These are phyloP conservation scores for Megathymus violae DNA, from an alignment of 1,140 invertebrate species.

Conservation along the genomic window DNA sequence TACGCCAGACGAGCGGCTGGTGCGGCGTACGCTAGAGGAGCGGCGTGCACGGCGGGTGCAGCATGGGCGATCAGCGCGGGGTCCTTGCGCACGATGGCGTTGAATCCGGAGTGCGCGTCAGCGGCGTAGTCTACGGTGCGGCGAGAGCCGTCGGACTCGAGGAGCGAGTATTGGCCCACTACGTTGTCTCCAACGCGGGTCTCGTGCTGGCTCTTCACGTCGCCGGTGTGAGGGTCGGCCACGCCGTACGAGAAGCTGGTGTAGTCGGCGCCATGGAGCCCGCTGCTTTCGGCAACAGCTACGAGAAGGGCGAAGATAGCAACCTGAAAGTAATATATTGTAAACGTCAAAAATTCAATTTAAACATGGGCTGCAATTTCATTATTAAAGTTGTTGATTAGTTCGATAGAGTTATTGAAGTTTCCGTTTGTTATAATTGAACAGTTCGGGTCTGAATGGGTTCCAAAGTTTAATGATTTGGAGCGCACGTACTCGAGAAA, in stretches of 20 bases:
- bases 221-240: slow-evolving; percentile 79
- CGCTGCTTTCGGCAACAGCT: slow-evolving; percentile 40
- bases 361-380: not conserved
- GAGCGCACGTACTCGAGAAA: slow-evolving; percentile 15
- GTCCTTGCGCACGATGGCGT: slow-evolving; percentile 7
- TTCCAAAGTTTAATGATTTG: slow-evolving; percentile 17
- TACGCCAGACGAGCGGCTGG: slow-evolving; percentile 48
- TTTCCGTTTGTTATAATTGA: slow-evolving; percentile 21
- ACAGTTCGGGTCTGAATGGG: slow-evolving; percentile 13
- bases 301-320: too few relatives aligned
- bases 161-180: slow-evolving; percentile 80
- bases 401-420: slow-evolving; percentile 11
- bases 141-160: slow-evolving; percentile 79
- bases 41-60: slow-evolving; percentile 46
- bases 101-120: slow-evolving; percentile 38
- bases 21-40: slow-evolving; percentile 33
- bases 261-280: slow-evolving; percentile 53
- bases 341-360: not conserved
- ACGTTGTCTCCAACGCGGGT: slow-evolving; percentile 83
- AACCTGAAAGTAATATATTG: slow-evolving; percentile 24
- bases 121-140: slow-evolving; percentile 82
- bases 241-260: slow-evolving; percentile 74
- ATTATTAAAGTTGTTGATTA: slow-evolving; percentile 3
- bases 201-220: slow-evolving; percentile 81
- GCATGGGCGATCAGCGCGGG: slow-evolving; percentile 54